These are phyloP conservation scores for Pachyramphus minor DNA, from an alignment of 2,113 vertebrate genomes.

Conservation along the genomic window DNA sequence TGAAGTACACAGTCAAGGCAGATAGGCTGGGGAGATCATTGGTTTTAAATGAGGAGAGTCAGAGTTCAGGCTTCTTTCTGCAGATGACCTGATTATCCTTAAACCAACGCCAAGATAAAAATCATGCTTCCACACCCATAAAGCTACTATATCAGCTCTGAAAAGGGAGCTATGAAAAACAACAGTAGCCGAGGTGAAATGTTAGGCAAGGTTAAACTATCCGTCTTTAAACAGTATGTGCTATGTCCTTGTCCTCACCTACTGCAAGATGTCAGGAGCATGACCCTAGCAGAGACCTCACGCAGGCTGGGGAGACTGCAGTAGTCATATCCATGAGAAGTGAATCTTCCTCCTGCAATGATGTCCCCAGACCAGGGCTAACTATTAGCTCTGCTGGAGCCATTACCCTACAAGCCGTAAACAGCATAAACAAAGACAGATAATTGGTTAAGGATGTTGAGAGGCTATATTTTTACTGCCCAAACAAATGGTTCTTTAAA, in stretches of 20 bases:
- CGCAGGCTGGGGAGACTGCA: not conserved
- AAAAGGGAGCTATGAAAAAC: not conserved
- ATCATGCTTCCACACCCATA: not conserved
- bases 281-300: not conserved
- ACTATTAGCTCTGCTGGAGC: not conserved
- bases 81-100: not conserved
- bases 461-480: conserved; percentile 21
- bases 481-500: not conserved
- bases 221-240: not conserved
- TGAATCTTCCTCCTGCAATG: not conserved
- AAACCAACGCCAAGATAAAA: not conserved
- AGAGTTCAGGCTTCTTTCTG: not conserved
- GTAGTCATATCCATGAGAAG: not conserved
- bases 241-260: not conserved
- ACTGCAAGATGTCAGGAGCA: not conserved
- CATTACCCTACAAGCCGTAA: not conserved
- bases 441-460: not conserved
- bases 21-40: not conserved
- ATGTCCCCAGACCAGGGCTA: not conserved
- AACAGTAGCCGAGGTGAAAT: not conserved
- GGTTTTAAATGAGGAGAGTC: not conserved
- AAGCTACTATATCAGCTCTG: not conserved
- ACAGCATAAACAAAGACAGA: not conserved
- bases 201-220: conserved; percentile 11
- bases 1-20: not conserved